Percentiles rank a stretch among this genome's conserved stretches.
phyloP scores from a whole-genome alignment of 2,888 invertebrate species.

The Luffia ferchaultella region DNA sequence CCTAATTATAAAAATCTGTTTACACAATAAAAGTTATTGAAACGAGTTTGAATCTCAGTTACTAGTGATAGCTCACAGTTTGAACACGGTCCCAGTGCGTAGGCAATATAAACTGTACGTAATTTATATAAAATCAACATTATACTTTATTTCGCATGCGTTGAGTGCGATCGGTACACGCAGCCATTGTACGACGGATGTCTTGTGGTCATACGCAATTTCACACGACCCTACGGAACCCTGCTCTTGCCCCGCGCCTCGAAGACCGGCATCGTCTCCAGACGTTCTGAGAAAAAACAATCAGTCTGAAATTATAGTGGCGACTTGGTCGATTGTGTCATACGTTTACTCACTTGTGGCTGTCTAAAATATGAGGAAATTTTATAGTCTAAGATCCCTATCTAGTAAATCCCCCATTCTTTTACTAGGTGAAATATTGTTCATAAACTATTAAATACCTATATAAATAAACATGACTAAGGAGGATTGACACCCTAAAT shows the following conservation, averaged over 20 bases:
- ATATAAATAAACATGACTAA: too few species aligned
- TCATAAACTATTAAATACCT: too few species aligned
- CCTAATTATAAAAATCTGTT: too few species aligned
- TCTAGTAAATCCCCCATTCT: too few species aligned
- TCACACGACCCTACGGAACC: slow-evolving; percentile 26
- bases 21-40: too few species aligned
- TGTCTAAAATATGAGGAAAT: too few species aligned
- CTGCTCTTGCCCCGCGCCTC: background rate
- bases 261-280: background rate
- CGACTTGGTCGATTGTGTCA: background rate
- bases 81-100: too few species aligned
- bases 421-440: too few species aligned
- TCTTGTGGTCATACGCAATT: slow-evolving; percentile 64
- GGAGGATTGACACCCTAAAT: too few species aligned
- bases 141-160: background rate
- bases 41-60: too few species aligned
- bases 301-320: background rate
- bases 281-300: background rate
- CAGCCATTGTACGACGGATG: slow-evolving; percentile 54
- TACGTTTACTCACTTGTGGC: background rate
- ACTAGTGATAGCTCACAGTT: too few species aligned
- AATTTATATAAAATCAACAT: background rate
- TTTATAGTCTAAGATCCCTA: too few species aligned
- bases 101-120: background rate
- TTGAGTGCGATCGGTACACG: slow-evolving; percentile 50